A percentile compares a stretch with the other conserved stretches of the same genome.
Evolutionary conservation across 2,113 vertebrate genomes (phyloP).

Genomic region (Sebastes fasciatus): DNA sequence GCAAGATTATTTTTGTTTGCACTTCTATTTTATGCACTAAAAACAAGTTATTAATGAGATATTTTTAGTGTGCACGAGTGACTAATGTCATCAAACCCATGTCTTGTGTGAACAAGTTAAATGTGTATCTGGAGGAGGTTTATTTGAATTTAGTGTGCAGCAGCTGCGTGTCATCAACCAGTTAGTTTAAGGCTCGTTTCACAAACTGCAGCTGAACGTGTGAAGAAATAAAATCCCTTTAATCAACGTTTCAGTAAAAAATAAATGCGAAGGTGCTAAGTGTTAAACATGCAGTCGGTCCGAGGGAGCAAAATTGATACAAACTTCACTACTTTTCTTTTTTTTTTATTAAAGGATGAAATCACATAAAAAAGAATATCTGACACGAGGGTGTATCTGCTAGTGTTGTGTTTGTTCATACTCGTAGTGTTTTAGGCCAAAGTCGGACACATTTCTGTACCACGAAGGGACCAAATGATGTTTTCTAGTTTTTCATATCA

Average conservation of each 20-base stretch:
- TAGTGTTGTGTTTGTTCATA: conserved; percentile 26
- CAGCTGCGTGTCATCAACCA: conserved; percentile 51
- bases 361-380: background rate
- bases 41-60: background rate
- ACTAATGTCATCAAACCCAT: background rate
- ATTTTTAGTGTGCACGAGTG: background rate
- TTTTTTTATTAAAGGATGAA: background rate
- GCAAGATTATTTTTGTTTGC: no score
- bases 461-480: conserved; percentile 71
- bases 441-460: conserved; percentile 35
- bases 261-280: conserved; percentile 41
- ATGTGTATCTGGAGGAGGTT: background rate
- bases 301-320: conserved; percentile 34
- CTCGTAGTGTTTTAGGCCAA: conserved; percentile 50
- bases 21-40: background rate
- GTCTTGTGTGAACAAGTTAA: background rate
- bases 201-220: background rate
- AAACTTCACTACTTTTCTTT: conserved; percentile 22
- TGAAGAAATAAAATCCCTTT: conserved; percentile 58
- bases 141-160: background rate
- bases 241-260: conserved; percentile 25
- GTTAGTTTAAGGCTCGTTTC: background rate
- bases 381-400: conserved; percentile 24
- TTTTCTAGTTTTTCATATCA: conserved; percentile 57
- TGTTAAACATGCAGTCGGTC: conserved; percentile 41